Conservation (phyloP, 1,140 invertebrate species). For the Penaeus vannamei region DNA sequence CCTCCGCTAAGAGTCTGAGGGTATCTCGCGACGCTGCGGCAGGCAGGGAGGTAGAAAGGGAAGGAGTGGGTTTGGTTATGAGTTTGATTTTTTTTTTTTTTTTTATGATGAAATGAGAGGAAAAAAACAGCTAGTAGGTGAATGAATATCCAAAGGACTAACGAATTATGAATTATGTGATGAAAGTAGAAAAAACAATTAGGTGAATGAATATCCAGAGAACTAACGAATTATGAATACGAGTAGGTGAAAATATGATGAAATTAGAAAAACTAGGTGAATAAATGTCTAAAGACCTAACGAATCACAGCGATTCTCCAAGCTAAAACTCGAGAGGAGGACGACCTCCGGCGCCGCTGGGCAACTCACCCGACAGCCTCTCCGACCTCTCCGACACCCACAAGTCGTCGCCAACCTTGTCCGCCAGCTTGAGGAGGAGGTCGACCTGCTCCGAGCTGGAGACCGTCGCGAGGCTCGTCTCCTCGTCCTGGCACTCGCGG, state of each 20-base stretch:
- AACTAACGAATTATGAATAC: no score
- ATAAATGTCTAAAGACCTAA: background rate
- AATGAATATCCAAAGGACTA: no score
- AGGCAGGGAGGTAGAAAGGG: background rate
- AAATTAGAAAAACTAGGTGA: background rate
- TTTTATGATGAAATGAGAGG: no score
- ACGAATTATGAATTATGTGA: no score
- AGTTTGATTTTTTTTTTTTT: no score
- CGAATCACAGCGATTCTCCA: background rate
- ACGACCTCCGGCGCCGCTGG: background rate
- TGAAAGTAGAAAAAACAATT: no score
- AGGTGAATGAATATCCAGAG: no score
- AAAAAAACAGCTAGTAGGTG: no score
- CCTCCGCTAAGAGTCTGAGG: background rate
- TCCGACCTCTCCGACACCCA: slow-evolving; percentile 51
- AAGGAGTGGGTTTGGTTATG: background rate
- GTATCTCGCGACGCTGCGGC: background rate
- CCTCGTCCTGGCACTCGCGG: slow-evolving; percentile 27
- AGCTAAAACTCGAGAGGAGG: background rate
- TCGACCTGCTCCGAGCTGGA: slow-evolving; percentile 3
- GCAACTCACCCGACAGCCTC: slow-evolving; percentile 36
- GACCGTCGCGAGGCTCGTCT: slow-evolving; percentile 31
- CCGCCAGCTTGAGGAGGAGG: slow-evolving; percentile 44
- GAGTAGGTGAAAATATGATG: no score
- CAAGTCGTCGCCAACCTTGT: slow-evolving; percentile 38